Evolutionary conservation across 1,140 invertebrate species (phyloP), one percentile per base, ranked within the genome.

Genomic region (Habropoda laboriosa): DNA sequence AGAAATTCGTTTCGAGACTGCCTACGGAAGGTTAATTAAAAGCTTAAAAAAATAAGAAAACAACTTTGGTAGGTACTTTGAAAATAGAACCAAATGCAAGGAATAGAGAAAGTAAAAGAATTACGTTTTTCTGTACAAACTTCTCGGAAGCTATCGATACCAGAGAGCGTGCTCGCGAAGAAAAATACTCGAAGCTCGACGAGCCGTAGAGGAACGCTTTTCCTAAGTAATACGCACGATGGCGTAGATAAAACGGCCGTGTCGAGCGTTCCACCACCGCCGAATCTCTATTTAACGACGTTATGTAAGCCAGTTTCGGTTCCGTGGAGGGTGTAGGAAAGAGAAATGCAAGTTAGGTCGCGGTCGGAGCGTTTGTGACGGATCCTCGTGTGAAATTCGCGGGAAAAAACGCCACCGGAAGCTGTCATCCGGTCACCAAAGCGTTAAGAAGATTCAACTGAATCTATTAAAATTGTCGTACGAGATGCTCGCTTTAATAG

Each of bases 91-190:
- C n/a, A n/a, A n/a, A n/a, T n/a, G n/a, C n/a, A n/a, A n/a, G n/a
- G n/a, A n/a, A n/a, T n/a, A n/a, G n/a, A n/a, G n/a, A n/a, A n/a
- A n/a, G n/a, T n/a, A n/a, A n/a, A n/a, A n/a, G n/a, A n/a, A n/a
- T n/a, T n/a, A n/a, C n/a, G n/a, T n/a, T n/a, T n/a, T n/a, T n/a
- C n/a, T n/a, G n/a, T n/a, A 4, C 35, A 21, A 82, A 45, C 45
- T 86, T 84, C 85, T 74, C 27, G 42, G 75, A 84, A 86, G 58
- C 8, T 64, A 60, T 83, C 58, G 49, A 49, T 16, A 64, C 61
- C 24, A 51, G 47, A 51, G 47, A 76, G 27, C 83, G 77, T 80
- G 83, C 32, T 51, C 42, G 49, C 53, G 68, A 30, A 63, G 61
- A 55, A 21, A 74, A 83, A 80, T 67, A 70, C 30, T 53, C 16